These are phyloP conservation scores for Pao palembangensis DNA, from an alignment of 2,113 vertebrate species.

Conservation along the genomic window DNA sequence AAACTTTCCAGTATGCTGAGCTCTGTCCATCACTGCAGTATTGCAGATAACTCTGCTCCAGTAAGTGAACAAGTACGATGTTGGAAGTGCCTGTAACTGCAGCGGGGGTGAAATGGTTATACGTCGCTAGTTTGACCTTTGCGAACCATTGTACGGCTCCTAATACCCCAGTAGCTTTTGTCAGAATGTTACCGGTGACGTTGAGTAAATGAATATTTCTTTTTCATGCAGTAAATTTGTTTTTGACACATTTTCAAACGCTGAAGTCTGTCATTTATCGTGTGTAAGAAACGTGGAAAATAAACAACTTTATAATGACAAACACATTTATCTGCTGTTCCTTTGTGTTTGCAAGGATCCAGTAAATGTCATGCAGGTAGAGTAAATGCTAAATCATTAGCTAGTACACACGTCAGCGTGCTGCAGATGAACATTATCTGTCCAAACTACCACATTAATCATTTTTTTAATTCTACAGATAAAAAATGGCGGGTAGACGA, in stretches of 20 bases:
- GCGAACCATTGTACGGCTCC: too few relatives aligned
- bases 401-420: conserved; percentile 10
- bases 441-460: conserved; percentile 9
- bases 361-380: conserved; percentile 32
- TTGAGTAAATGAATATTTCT: background rate
- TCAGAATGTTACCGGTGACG: conserved; percentile 2
- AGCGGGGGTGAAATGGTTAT: conserved; percentile 20
- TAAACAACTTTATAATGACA: background rate
- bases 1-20: too few relatives aligned
- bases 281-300: background rate
- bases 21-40: too few relatives aligned
- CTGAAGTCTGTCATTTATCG: background rate
- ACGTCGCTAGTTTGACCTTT: too few relatives aligned
- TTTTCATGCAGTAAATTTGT: conserved; percentile 15
- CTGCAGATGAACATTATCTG: conserved; percentile 5
- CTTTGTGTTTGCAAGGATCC: conserved; percentile 1
- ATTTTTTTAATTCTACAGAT: conserved; percentile 14
- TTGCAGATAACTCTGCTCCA: too few relatives aligned
- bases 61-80: background rate
- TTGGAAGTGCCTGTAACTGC: conserved; percentile 59
- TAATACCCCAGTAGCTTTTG: too few relatives aligned
- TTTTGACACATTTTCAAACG: conserved; percentile 46
- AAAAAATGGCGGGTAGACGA: conserved; percentile 43
- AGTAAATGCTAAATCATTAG: conserved; percentile 5
- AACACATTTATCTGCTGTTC: conserved; percentile 35